Conservation (phyloP, 2,113 vertebrate genomes). For the Actenoides hombroni region DNA sequence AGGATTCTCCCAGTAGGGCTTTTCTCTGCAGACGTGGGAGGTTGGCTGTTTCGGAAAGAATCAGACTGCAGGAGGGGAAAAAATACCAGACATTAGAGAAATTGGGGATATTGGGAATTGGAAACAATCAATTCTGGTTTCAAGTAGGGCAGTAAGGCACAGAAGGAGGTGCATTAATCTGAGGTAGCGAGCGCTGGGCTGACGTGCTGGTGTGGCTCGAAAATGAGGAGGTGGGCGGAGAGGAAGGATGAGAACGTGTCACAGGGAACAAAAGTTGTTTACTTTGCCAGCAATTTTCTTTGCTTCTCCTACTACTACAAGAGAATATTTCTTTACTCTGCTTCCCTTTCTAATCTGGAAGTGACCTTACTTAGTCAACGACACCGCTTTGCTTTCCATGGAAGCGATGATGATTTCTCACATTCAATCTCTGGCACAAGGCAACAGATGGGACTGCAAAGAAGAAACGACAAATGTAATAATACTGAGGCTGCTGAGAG, state of each 20-base stretch:
- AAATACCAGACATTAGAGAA: background rate
- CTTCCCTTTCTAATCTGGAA: background rate
- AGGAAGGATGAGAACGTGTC: background rate
- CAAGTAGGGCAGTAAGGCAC: background rate
- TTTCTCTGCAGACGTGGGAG: background rate
- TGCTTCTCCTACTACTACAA: background rate
- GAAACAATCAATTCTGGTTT: background rate
- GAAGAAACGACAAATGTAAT: background rate
- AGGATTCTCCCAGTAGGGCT: background rate
- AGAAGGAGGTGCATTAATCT: background rate
- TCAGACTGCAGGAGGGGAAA: background rate
- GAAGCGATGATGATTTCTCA: background rate
- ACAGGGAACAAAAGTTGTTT: background rate
- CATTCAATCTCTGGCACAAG: background rate
- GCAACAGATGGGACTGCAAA: conserved; percentile 10
- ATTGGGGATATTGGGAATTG: background rate
- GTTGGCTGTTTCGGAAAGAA: background rate
- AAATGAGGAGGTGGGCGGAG: background rate
- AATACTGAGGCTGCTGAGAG: background rate
- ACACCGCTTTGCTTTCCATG: background rate
- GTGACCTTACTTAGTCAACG: background rate
- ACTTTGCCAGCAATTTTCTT: background rate
- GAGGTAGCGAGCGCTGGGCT: background rate
- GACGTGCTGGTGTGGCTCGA: background rate
- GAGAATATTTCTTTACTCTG: background rate